Evolutionary conservation across 2,888 invertebrate species (phyloP).

Genomic region (Drosophila prolongata): DNA sequence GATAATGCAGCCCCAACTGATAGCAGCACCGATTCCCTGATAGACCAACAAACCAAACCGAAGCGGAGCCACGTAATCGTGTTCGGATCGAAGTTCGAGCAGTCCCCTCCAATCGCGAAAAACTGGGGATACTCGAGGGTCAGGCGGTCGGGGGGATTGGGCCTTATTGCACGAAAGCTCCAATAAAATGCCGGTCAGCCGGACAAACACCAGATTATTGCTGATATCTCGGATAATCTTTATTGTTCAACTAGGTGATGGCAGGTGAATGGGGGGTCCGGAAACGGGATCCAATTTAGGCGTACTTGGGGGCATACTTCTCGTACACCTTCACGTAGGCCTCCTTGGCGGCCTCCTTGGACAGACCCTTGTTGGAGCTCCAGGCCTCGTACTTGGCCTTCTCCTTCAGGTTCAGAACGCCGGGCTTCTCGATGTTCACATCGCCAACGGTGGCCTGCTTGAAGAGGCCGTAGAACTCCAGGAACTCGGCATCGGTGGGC

Average conservation of each 20-base stretch:
- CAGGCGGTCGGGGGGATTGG: neutral
- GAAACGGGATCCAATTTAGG: constrained; percentile 42
- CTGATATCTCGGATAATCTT: constrained; percentile 29
- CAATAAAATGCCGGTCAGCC: constrained; percentile 32
- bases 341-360: constrained; percentile 91
- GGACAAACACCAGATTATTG: constrained; percentile 21
- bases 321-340: constrained; percentile 90
- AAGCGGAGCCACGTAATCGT: constrained; percentile 29
- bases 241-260: constrained; percentile 23
- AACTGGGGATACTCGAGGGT: neutral
- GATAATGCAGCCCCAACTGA: constrained; percentile 40
- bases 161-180: constrained; percentile 25
- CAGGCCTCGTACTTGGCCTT: constrained; percentile 98
- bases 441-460: constrained; percentile 94
- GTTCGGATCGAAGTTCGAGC: constrained; percentile 41
- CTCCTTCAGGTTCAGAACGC: constrained; percentile 93
- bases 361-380: constrained; percentile 92
- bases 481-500: constrained; percentile 92
- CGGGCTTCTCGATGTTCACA: constrained; percentile 92
- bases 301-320: constrained; percentile 85
- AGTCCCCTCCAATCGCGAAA: constrained; percentile 8
- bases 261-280: constrained; percentile 20
- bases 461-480: constrained; percentile 93
- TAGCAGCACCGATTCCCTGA: constrained; percentile 27
- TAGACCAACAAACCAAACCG: constrained; percentile 11